Percentiles rank a stretch among this genome's conserved stretches.
These are phyloP conservation scores for Panthera leo DNA, from an alignment of 2,113 vertebrate genomes.

Conservation along the genomic window DNA sequence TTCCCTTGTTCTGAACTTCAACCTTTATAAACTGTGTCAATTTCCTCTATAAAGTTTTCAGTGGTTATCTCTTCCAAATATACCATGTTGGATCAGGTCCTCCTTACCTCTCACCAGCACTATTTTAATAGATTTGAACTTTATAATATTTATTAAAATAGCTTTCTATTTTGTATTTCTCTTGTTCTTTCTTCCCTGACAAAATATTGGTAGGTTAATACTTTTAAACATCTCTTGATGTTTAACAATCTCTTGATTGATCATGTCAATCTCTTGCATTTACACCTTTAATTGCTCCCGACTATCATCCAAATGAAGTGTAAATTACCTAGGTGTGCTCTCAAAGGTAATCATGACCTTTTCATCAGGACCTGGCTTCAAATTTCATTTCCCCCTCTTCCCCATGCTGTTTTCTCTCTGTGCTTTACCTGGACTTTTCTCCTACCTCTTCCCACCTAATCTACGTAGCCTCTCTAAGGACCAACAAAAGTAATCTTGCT, in stretches of 20 bases:
- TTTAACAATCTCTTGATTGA: too few species aligned
- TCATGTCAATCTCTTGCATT: neutral
- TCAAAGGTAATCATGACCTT: neutral
- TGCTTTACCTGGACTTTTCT: neutral
- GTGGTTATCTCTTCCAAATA: neutral
- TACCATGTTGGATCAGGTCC: fast-evolving
- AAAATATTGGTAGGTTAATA: neutral
- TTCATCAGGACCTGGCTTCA: neutral
- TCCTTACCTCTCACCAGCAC: neutral
- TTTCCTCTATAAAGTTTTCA: neutral
- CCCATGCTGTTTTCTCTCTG: neutral
- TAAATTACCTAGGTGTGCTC: neutral
- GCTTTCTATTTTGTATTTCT: neutral
- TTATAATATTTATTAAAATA: neutral
- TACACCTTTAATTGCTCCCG: fast-evolving
- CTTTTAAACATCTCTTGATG: neutral
- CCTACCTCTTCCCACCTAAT: neutral
- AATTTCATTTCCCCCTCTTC: neutral
- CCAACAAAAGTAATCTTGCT: neutral
- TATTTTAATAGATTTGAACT: neutral
- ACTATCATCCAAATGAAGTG: neutral
- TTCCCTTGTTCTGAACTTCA: neutral
- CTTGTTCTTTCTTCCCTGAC: neutral
- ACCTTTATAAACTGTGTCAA: neutral
- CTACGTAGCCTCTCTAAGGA: neutral